These are phyloP conservation scores for Seriola rivoliana DNA, from an alignment of 2,113 vertebrate genomes.

Conservation along the genomic window DNA sequence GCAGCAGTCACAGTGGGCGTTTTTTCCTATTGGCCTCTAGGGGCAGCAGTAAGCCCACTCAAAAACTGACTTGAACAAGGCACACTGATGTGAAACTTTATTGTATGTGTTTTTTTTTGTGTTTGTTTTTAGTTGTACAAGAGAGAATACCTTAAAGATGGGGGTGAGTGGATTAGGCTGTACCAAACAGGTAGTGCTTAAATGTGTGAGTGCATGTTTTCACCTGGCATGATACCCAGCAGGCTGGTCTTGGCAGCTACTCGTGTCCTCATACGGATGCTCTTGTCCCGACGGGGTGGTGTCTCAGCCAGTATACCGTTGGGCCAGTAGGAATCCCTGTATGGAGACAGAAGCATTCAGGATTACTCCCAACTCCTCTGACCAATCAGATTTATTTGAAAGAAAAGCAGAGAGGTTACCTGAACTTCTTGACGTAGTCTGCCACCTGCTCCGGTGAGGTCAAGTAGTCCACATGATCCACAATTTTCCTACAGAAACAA, in stretches of 20 bases:
- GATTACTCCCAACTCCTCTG: constrained; percentile 1
- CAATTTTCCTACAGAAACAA: constrained; percentile 92
- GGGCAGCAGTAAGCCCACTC: background rate
- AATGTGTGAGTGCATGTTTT: constrained; percentile 6
- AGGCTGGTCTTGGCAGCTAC: constrained; percentile 96
- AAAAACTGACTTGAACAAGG: background rate
- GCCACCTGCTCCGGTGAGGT: constrained; percentile 98
- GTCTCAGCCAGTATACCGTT: constrained; percentile 97
- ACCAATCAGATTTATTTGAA: background rate
- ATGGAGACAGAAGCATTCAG: constrained; percentile 38
- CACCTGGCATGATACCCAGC: constrained; percentile 97
- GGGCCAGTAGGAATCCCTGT: constrained; percentile 98
- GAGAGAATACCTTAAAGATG: background rate
- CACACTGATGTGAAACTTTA: too few species aligned
- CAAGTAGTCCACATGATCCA: constrained; percentile 98
- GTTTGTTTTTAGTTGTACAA: background rate
- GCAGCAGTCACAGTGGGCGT: background rate
- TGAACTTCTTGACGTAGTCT: constrained; percentile 97
- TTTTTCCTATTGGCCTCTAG: background rate
- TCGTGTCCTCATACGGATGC: constrained; percentile 95
- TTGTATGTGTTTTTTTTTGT: background rate
- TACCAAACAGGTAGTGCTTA: background rate
- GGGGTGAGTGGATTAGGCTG: background rate
- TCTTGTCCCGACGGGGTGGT: constrained; percentile 92
- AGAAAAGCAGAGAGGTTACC: constrained; percentile 81